A percentile compares a stretch with the other conserved stretches of the same genome.
These are phyloP conservation scores for Vanessa cardui DNA, from an alignment of 2,888 invertebrate genomes.

Conservation along the genomic window DNA sequence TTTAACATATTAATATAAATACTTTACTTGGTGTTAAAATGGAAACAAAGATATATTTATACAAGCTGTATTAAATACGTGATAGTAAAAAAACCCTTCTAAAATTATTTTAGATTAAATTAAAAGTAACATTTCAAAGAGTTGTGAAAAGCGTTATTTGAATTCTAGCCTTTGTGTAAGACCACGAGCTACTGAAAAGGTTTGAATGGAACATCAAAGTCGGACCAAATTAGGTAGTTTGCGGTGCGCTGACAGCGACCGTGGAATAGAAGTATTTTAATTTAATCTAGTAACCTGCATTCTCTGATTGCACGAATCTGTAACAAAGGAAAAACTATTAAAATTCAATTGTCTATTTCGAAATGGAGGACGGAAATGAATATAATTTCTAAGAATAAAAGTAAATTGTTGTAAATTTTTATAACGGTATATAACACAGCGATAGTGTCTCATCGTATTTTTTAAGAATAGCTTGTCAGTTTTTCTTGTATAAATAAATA, in stretches of 20 bases:
- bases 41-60: no score
- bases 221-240: conserved; percentile 3
- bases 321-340: neutral
- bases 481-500: no score
- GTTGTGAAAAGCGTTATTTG: neutral
- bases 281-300: conserved; percentile 1
- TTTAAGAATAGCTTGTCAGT: no score
- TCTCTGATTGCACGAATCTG: neutral
- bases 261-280: neutral
- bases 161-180: neutral
- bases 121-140: neutral
- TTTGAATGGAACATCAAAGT: neutral
- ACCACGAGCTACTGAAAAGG: conserved; percentile 5
- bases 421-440: no score
- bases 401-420: no score
- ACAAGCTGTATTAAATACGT: no score
- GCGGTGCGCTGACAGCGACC: neutral
- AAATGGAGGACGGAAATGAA: neutral
- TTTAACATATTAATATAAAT: no score
- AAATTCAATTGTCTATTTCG: neutral
- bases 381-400: no score
- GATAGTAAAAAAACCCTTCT: no score
- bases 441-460: no score
- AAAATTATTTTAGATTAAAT: no score
- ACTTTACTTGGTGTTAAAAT: no score